Evolutionary conservation across 1,140 invertebrate genomes (phyloP), one percentile per base, ranked within the genome.

Genomic region (Cryptotermes secundus): DNA sequence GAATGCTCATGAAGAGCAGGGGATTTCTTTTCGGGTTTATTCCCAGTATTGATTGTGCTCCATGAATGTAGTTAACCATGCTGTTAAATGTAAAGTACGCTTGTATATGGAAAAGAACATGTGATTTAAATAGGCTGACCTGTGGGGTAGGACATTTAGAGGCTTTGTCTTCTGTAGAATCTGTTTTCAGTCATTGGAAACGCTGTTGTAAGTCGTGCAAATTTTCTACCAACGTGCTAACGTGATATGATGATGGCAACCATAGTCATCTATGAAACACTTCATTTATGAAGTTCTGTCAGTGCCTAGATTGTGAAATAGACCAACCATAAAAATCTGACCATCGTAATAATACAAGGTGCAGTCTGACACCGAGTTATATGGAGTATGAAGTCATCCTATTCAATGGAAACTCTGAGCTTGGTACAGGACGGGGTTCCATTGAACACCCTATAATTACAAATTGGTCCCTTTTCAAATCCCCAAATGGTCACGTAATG

Each of bases 401-500:
- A 81, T 81, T 81, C 80, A 81, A 45, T 38, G 34, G 3, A n/a
- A 14, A 42, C 80, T 81, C 38, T 42, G 19, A 45, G 34, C 19
- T 7, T 35, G 22, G 36, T 34, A 72, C 31, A n/a, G 42, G 81
- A 42, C 81, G 31, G 81, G 24, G 36, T 42, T 31, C 81, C 59
- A 83, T 85, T 85, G 81, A 85, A 85, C 84, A 83, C 72, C 34
- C 84, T 65, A 82, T 85, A 85, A 85, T 85, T 85, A 85, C 84
- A 85, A 85, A 85, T 85, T 85, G 84, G 84, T 83, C 82, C 80
- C 84, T 85, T 85, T 85, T 85, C 84, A 85, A 83, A 83, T 85
- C 81, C 34, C 72, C 84, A 85, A 85, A 85, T 85, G 84, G 84
- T 72, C 84, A 83, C 84, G 80, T 83, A 85, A 85, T 83, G 84